phyloP scores from a whole-genome alignment of 1,140 invertebrate species.

The Ceratina calcarata region DNA sequence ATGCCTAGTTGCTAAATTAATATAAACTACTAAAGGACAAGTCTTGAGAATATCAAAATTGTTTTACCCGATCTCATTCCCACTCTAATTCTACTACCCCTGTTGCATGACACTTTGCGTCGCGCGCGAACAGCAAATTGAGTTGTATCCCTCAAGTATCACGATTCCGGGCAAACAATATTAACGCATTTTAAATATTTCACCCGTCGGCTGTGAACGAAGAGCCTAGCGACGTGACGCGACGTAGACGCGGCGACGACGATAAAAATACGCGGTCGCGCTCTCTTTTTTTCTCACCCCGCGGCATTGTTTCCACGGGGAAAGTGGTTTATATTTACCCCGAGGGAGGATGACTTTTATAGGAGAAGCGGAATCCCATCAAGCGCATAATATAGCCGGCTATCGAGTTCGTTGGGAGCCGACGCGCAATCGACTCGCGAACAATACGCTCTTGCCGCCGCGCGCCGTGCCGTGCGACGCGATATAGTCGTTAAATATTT shows the following conservation, averaged over 20 bases:
- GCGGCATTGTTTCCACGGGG: slow-evolving; percentile 43
- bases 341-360: slow-evolving; percentile 40
- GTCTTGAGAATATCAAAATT: too few relatives aligned
- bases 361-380: slow-evolving; percentile 48
- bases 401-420: slow-evolving; percentile 31
- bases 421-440: slow-evolving; percentile 41
- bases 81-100: too few relatives aligned
- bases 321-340: slow-evolving; percentile 50
- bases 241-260: neutral
- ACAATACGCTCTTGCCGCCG: slow-evolving; percentile 23
- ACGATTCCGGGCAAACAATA: neutral
- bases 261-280: slow-evolving; percentile 24
- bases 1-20: too few relatives aligned
- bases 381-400: slow-evolving; percentile 44
- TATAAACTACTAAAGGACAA: too few relatives aligned
- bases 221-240: too few relatives aligned
- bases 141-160: neutral
- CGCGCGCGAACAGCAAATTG: neutral
- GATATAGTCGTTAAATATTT: slow-evolving; percentile 51
- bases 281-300: slow-evolving; percentile 1
- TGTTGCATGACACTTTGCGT: neutral
- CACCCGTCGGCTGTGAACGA: neutral
- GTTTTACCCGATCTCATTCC: too few relatives aligned
- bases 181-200: slow-evolving; percentile 12
- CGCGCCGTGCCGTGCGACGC: neutral